Evolutionary conservation across 1,140 invertebrate species (phyloP).

Genomic region (Teleogryllus occipitalis): DNA sequence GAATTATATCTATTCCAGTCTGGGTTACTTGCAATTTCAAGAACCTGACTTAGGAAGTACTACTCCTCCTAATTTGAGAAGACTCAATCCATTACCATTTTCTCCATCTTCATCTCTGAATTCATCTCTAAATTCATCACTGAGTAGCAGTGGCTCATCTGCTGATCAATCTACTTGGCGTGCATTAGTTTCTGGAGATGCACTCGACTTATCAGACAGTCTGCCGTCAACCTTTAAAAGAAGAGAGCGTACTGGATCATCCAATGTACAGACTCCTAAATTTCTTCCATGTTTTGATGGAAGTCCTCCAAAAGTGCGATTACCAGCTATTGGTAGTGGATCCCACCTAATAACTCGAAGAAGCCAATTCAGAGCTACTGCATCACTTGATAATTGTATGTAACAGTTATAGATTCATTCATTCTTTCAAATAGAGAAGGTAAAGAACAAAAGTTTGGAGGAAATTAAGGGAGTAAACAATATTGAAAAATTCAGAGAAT

Average conservation of each 20-base stretch:
- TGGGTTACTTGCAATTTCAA: constrained; percentile 38
- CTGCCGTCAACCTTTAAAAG: background rate
- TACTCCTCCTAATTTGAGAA: constrained; percentile 23
- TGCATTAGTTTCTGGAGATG: background rate
- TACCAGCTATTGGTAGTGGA: constrained; percentile 15
- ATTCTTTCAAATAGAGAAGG: too few relatives aligned
- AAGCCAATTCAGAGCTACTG: constrained; percentile 16
- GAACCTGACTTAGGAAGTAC: constrained; percentile 22
- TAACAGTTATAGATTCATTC: background rate
- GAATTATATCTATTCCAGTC: constrained; percentile 29
- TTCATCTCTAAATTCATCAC: background rate
- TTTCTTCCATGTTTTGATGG: background rate
- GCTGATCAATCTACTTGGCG: background rate
- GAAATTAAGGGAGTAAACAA: too few relatives aligned
- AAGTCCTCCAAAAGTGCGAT: constrained; percentile 1
- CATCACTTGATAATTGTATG: constrained; percentile 21
- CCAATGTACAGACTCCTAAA: background rate
- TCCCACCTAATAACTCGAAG: background rate
- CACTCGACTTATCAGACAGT: background rate
- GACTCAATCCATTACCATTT: constrained; percentile 17
- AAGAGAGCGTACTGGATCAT: background rate
- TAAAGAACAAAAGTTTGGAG: too few relatives aligned
- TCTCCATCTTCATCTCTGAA: constrained; percentile 12
- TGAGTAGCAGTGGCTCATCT: background rate
- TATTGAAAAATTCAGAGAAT: too few relatives aligned